Percentiles rank a stretch among this genome's conserved stretches.
phyloP scores from a whole-genome alignment of 2,888 invertebrate genomes.

The Volucella inflata region DNA sequence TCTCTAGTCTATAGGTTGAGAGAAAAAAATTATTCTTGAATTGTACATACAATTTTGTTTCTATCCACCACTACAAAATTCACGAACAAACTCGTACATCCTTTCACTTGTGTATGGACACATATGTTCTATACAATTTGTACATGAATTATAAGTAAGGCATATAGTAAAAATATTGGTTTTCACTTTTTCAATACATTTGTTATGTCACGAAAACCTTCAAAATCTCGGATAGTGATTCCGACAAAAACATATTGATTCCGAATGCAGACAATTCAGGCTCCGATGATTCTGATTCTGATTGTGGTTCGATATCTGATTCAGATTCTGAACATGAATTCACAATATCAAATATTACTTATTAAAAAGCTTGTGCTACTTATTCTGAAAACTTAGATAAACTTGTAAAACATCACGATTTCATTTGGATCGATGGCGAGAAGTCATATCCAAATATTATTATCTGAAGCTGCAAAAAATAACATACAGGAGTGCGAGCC shows the following conservation, averaged over 20 bases:
- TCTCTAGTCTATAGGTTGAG: too few species aligned
- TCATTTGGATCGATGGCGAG: background rate
- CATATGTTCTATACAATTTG: too few species aligned
- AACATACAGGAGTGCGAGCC: background rate
- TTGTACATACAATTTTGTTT: too few species aligned
- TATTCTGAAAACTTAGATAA: background rate
- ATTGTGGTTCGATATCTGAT: too few species aligned
- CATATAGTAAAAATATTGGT: too few species aligned
- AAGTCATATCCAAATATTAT: background rate
- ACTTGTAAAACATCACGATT: background rate
- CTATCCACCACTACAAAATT: too few species aligned
- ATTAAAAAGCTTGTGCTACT: background rate
- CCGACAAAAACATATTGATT: background rate
- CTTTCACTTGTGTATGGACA: too few species aligned
- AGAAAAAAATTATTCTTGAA: too few species aligned
- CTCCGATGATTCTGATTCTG: background rate
- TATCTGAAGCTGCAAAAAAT: background rate
- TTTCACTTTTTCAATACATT: background rate
- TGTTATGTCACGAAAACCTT: background rate
- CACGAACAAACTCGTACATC: too few species aligned
- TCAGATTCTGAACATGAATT: background rate
- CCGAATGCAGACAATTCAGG: slow-evolving; percentile 1
- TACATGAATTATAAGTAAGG: too few species aligned
- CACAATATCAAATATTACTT: too few species aligned
- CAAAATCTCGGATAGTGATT: background rate